phyloP scores from a whole-genome alignment of 2,888 invertebrate species.

The Azorinus chamasolen region DNA sequence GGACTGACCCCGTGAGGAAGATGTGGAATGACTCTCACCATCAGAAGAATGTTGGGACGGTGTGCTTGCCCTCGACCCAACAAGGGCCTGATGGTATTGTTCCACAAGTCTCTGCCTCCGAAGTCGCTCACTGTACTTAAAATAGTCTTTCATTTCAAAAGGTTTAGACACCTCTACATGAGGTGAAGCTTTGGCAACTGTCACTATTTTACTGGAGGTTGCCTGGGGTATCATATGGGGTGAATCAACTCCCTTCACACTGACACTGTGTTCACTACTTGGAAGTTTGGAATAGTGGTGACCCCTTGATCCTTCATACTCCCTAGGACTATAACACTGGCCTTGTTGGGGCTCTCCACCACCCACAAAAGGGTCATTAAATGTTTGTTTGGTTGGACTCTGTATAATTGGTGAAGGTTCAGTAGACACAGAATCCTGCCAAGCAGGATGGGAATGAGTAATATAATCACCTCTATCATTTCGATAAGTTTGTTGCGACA shows the following conservation, averaged over 20 bases:
- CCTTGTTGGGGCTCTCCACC: conserved; percentile 52
- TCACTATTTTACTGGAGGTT: conserved; percentile 76
- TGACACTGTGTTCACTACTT: conserved; percentile 54
- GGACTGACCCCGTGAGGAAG: conserved; percentile 49
- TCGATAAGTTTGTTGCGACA: conserved; percentile 5
- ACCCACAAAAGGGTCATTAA: conserved; percentile 27
- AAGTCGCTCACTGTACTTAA: conserved; percentile 98
- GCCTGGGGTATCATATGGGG: conserved; percentile 57
- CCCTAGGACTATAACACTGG: conserved; percentile 80
- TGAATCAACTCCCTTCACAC: conserved; percentile 62
- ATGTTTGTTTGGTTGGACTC: conserved; percentile 65
- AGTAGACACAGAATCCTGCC: conserved; percentile 60
- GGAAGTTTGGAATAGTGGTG: conserved; percentile 32
- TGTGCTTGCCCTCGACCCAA: conserved; percentile 72
- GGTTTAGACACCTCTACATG: conserved; percentile 95
- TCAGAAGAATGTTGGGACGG: conserved; percentile 79
- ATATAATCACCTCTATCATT: conserved; percentile 15
- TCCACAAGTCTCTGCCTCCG: conserved; percentile 89
- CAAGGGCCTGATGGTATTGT: conserved; percentile 79
- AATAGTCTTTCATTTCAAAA: conserved; percentile 99
- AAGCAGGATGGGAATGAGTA: conserved; percentile 37
- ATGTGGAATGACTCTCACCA: conserved; percentile 71
- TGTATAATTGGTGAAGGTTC: conserved; percentile 72
- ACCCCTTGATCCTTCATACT: conserved; percentile 67
- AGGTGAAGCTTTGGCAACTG: conserved; percentile 77